Conservation (phyloP, 2,113 vertebrate genomes). For the Fregetta grallaria region DNA sequence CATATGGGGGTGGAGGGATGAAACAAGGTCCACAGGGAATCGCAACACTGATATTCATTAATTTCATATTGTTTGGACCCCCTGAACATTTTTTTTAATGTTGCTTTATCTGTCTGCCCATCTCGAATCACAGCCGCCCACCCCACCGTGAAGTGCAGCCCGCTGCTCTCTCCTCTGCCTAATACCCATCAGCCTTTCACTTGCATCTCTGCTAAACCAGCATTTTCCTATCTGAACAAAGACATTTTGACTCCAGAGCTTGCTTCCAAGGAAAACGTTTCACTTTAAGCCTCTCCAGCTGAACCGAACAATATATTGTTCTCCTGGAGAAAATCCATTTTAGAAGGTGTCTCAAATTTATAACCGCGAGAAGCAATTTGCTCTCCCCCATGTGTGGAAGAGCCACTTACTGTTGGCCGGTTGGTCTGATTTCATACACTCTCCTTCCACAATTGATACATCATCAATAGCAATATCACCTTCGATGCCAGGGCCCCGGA, state of each 20-base stretch:
- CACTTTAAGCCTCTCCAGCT: not conserved
- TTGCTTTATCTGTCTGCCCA: not conserved
- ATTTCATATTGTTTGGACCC: rapidly evolving
- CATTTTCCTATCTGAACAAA: not conserved
- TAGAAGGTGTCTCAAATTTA: not conserved
- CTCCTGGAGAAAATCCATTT: not conserved
- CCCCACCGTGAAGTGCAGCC: rapidly evolving
- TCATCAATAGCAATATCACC: slow-evolving; percentile 99
- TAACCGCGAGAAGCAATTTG: rapidly evolving
- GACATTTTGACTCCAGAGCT: not conserved
- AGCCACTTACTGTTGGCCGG: slow-evolving; percentile 84
- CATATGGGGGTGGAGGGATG: rapidly evolving
- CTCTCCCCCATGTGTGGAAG: not conserved
- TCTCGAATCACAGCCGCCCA: rapidly evolving
- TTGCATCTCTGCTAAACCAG: not conserved
- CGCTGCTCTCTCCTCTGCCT: too few species aligned
- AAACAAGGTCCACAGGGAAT: not conserved
- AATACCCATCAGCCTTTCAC: not conserved
- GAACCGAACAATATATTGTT: too few species aligned
- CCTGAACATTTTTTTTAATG: too few species aligned
- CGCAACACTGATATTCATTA: not conserved
- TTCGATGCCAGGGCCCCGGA: slow-evolving; percentile 94
- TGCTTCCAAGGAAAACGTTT: not conserved
- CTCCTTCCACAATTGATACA: slow-evolving; percentile 92
- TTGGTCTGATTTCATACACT: slow-evolving; percentile 87